A percentile compares a stretch with the other conserved stretches of the same genome.
These are phyloP conservation scores for Stegodyphus dumicola DNA, from an alignment of 1,140 invertebrate species.

Conservation along the genomic window DNA sequence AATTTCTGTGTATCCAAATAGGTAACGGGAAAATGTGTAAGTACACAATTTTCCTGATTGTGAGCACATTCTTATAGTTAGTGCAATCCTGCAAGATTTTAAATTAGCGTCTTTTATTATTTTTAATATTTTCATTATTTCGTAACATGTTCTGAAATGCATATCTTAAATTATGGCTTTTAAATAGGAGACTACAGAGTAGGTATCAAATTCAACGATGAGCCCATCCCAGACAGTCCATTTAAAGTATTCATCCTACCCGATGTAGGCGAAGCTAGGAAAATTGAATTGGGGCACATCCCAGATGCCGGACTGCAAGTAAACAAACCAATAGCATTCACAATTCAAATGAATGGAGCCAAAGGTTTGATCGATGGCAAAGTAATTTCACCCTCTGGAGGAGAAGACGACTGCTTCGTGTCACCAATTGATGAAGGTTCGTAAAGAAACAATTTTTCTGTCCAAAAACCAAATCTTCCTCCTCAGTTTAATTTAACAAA, in stretches of 20 bases:
- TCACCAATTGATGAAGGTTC: conserved; percentile 89
- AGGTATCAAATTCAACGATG: conserved; percentile 97
- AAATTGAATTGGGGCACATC: conserved; percentile 91
- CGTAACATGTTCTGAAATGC: too few relatives aligned
- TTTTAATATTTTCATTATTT: too few relatives aligned
- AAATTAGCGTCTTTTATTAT: too few relatives aligned
- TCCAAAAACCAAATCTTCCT: too few relatives aligned
- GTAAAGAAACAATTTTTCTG: too few relatives aligned
- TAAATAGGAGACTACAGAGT: conserved; percentile 88
- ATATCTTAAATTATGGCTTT: background rate
- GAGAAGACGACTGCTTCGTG: conserved; percentile 95
- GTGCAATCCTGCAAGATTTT: too few relatives aligned
- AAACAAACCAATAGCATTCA: conserved; percentile 93
- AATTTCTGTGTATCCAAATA: too few relatives aligned
- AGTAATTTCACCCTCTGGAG: conserved; percentile 88
- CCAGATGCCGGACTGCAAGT: conserved; percentile 80
- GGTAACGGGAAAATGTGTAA: too few relatives aligned
- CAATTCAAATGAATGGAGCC: conserved; percentile 93
- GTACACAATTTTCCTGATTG: too few relatives aligned
- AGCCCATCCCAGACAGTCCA: conserved; percentile 97
- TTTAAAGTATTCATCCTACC: conserved; percentile 92
- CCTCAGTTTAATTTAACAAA: too few relatives aligned
- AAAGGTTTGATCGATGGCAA: conserved; percentile 90
- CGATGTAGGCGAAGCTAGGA: conserved; percentile 91
- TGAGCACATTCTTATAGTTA: too few relatives aligned